phyloP scores from a whole-genome alignment of 2,113 vertebrate genomes.

The Neoarius graeffei region DNA sequence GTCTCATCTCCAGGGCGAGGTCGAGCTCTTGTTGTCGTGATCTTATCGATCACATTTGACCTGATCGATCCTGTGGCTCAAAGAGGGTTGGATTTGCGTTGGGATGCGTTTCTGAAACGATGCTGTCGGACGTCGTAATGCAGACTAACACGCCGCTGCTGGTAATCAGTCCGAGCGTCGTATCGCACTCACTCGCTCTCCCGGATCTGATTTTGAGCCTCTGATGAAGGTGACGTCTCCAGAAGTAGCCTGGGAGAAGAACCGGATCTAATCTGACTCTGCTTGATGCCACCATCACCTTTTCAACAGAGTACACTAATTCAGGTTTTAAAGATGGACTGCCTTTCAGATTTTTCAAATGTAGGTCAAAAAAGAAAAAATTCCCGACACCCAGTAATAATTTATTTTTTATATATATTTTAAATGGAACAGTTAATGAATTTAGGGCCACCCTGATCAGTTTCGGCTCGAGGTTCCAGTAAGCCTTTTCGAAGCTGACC shows the following conservation, averaged over 20 bases:
- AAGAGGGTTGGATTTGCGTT: background rate
- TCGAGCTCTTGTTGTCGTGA: background rate
- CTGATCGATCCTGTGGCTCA: background rate
- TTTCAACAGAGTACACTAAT: background rate
- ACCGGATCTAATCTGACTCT: background rate
- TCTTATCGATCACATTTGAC: background rate
- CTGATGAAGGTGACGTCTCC: no score
- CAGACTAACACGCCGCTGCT: background rate
- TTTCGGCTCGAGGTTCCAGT: no score
- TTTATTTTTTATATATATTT: no score
- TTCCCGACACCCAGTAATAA: no score
- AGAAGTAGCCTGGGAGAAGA: background rate
- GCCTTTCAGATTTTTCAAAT: no score
- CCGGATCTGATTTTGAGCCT: background rate
- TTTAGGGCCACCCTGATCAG: no score
- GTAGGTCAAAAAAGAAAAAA: no score
- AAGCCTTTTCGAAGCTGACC: no score
- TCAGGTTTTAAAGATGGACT: background rate
- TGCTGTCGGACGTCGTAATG: background rate
- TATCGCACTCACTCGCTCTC: no score
- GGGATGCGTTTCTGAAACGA: background rate
- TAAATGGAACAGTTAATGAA: no score
- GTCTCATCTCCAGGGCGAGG: background rate
- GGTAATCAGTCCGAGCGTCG: background rate
- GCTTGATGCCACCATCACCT: background rate